Evolutionary conservation across 2,888 invertebrate species (phyloP).

Genomic region (Eupithecia insigniata): DNA sequence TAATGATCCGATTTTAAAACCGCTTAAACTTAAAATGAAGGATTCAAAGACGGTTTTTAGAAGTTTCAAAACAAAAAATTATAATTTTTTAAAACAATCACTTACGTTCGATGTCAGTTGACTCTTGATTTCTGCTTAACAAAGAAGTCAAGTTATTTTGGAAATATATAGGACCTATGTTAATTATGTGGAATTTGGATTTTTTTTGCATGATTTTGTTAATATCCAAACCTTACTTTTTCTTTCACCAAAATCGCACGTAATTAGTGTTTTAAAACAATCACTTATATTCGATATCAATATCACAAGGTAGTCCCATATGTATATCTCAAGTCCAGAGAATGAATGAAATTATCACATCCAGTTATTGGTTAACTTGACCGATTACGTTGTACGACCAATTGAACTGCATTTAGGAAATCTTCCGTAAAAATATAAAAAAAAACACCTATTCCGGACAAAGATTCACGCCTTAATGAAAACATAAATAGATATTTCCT

Average conservation of each 20-base stretch:
- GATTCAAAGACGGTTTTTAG: too few species aligned
- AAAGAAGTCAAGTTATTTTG: too few species aligned
- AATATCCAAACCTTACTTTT: background rate
- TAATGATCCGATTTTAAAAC: too few species aligned
- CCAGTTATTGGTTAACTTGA: background rate
- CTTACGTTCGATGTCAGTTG: too few species aligned
- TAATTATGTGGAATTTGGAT: background rate
- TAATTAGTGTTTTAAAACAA: background rate
- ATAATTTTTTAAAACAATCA: background rate
- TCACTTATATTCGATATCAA: background rate
- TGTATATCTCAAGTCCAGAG: background rate
- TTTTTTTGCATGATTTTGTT: background rate
- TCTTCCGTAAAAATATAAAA: background rate
- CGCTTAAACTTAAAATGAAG: too few species aligned
- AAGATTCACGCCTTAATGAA: background rate
- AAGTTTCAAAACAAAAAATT: too few species aligned
- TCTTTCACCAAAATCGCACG: background rate
- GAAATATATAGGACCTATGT: background rate
- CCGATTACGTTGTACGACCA: background rate
- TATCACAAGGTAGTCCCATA: background rate
- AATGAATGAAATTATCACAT: background rate
- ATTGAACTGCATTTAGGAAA: too few species aligned
- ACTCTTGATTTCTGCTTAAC: too few species aligned
- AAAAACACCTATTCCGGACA: background rate
- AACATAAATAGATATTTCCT: background rate